phyloP scores from a whole-genome alignment of 2,888 invertebrate genomes.

The Amiota mariae region DNA sequence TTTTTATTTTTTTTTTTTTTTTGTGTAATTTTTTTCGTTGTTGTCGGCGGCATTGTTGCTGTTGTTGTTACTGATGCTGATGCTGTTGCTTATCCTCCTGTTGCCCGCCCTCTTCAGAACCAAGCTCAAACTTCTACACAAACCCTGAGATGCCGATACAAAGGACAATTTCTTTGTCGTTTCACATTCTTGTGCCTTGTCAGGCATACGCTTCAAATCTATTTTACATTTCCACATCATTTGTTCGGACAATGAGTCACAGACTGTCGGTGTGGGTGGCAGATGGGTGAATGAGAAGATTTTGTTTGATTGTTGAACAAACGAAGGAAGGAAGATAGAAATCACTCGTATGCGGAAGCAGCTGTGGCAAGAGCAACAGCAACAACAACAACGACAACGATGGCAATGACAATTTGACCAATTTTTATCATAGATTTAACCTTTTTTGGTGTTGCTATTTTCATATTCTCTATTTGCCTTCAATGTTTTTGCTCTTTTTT shows the following conservation, averaged over 20 bases:
- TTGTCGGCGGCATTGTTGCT: too few species aligned
- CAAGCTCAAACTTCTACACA: too few species aligned
- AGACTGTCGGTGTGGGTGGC: constrained; percentile 54
- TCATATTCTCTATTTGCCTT: constrained; percentile 2
- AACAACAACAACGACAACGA: constrained; percentile 31
- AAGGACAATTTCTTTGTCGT: constrained; percentile 22
- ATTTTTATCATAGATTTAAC: constrained; percentile 35
- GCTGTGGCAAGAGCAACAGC: constrained; percentile 31
- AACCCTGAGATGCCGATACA: too few species aligned
- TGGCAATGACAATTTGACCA: constrained; percentile 19
- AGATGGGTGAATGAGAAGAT: constrained; percentile 38
- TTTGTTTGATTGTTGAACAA: constrained; percentile 15
- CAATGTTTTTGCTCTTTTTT: neutral
- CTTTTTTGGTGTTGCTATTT: constrained; percentile 26
- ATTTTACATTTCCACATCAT: constrained; percentile 71
- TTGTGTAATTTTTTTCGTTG: neutral
- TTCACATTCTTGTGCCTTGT: constrained; percentile 18
- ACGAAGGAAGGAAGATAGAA: neutral
- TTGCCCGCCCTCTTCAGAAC: too few species aligned
- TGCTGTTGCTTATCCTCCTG: too few species aligned
- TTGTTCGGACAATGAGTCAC: constrained; percentile 68
- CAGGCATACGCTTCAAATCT: constrained; percentile 59
- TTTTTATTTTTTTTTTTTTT: constrained; percentile 17
- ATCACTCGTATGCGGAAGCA: constrained; percentile 7
- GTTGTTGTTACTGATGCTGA: too few species aligned